Evolutionary conservation across 23 tunicate species (phyloP).

Genomic region (Corella eumyota): DNA sequence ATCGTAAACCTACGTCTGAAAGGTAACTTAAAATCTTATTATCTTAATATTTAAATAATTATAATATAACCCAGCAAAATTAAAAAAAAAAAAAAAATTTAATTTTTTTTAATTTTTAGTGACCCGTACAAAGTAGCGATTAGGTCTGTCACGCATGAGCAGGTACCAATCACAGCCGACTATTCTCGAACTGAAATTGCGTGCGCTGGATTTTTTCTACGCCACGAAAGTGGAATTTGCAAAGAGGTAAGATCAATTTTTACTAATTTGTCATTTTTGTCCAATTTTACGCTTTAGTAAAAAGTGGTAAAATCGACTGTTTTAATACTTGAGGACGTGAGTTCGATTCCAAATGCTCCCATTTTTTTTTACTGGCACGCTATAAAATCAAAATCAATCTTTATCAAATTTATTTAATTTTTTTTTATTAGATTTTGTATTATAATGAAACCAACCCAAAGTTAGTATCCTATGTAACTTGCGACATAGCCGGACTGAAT

Average conservation of each 20-base stretch:
- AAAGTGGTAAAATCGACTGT: no score
- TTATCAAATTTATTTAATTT: no score
- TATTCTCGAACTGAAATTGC: slow-evolving; percentile 39
- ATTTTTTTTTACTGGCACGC: no score
- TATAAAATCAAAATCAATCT: no score
- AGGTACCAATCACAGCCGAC: slow-evolving; percentile 4
- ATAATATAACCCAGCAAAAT: no score
- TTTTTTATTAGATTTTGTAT: slow-evolving; percentile 57
- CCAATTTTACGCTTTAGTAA: no score
- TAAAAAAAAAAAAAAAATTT: background rate
- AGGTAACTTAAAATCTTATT: slow-evolving; percentile 31
- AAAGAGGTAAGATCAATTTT: slow-evolving; percentile 23
- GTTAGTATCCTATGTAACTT: slow-evolving; percentile 37
- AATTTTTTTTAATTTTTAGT: slow-evolving; percentile 23
- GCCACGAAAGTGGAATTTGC: slow-evolving; percentile 32
- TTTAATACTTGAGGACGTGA: no score
- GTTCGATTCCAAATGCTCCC: no score
- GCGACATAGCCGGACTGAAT: slow-evolving; percentile 63
- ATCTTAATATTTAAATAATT: no score
- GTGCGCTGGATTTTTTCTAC: slow-evolving; percentile 57
- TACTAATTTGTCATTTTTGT: background rate
- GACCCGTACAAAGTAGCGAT: slow-evolving; percentile 68
- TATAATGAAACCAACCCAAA: slow-evolving; percentile 74
- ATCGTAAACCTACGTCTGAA: slow-evolving; percentile 28
- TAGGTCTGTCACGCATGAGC: slow-evolving; percentile 39